Conservation (phyloP, 2,797 vertebrate species). For the Lateolabrax maculatus region DNA sequence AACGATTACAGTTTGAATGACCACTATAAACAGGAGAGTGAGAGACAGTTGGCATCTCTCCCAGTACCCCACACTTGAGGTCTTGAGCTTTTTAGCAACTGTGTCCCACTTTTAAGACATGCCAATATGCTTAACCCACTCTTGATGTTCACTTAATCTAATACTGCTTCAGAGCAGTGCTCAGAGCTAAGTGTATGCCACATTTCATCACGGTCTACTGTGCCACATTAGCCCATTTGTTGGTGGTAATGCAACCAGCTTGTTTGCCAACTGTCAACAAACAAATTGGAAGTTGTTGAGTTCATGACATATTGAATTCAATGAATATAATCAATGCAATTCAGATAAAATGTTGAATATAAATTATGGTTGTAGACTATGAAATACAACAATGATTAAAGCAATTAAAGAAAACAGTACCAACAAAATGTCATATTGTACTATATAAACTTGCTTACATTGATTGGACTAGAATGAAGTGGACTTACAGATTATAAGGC, state of each 20-base stretch:
- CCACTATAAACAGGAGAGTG: neutral
- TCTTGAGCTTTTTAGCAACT: conserved; percentile 14
- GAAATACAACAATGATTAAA: neutral
- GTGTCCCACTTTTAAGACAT: conserved; percentile 29
- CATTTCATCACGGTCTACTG: neutral
- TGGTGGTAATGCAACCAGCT: neutral
- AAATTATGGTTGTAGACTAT: neutral
- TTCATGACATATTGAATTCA: neutral
- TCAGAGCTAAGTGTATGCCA: neutral
- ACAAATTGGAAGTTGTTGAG: neutral
- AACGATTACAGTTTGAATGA: conserved; percentile 1
- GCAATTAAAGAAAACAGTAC: neutral
- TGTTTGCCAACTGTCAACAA: neutral
- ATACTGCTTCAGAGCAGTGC: neutral
- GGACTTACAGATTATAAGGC: neutral
- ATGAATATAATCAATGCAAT: neutral
- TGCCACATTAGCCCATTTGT: conserved; percentile 1
- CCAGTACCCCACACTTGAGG: neutral
- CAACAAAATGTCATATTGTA: neutral
- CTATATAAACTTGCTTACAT: neutral
- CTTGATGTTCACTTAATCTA: conserved; percentile 4
- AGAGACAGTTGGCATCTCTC: conserved; percentile 13
- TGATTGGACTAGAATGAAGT: neutral
- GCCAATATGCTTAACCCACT: conserved; percentile 17
- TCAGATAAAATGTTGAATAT: neutral